Percentiles rank a stretch among this genome's conserved stretches.
phyloP scores from a whole-genome alignment of 2,888 invertebrate genomes.

The Pogonocherus hispidulus region DNA sequence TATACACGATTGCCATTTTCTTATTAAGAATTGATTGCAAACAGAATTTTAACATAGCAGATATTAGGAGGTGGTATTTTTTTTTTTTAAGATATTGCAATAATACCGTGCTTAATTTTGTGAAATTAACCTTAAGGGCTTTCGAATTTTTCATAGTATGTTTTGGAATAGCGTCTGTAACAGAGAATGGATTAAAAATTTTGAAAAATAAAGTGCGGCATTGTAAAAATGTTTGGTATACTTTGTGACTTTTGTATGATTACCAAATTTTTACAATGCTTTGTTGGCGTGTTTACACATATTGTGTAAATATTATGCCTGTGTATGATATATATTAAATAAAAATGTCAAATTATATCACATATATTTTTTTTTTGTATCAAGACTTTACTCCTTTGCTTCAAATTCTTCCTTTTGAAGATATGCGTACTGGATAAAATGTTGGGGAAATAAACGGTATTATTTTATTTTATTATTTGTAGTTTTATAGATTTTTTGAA shows the following conservation, averaged over 20 bases:
- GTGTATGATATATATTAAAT: conserved; percentile 56
- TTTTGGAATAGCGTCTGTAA: conserved; percentile 51
- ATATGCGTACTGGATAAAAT: too few species aligned
- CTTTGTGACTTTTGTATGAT: conserved; percentile 53
- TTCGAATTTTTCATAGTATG: conserved; percentile 44
- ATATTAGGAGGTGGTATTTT: conserved; percentile 22
- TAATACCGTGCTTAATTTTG: conserved; percentile 20
- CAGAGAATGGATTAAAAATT: conserved; percentile 37
- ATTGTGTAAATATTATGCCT: conserved; percentile 59
- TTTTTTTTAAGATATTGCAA: conserved; percentile 23
- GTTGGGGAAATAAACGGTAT: neutral
- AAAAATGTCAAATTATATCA: conserved; percentile 52
- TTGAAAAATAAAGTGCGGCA: conserved; percentile 47
- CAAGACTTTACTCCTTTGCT: too few species aligned
- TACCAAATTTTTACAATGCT: conserved; percentile 62
- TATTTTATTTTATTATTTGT: too few species aligned
- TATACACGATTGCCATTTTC: neutral
- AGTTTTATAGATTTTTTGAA: too few species aligned
- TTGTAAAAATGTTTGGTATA: conserved; percentile 58
- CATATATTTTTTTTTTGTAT: conserved; percentile 19
- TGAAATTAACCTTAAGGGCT: conserved; percentile 26
- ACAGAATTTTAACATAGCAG: conserved; percentile 7
- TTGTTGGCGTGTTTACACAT: conserved; percentile 60
- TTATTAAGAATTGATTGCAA: conserved; percentile 32
- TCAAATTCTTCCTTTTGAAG: too few species aligned